A percentile compares a stretch with the other conserved stretches of the same genome.
phyloP scores from a whole-genome alignment of 2,797 vertebrate genomes.

The Todus mexicanus region DNA sequence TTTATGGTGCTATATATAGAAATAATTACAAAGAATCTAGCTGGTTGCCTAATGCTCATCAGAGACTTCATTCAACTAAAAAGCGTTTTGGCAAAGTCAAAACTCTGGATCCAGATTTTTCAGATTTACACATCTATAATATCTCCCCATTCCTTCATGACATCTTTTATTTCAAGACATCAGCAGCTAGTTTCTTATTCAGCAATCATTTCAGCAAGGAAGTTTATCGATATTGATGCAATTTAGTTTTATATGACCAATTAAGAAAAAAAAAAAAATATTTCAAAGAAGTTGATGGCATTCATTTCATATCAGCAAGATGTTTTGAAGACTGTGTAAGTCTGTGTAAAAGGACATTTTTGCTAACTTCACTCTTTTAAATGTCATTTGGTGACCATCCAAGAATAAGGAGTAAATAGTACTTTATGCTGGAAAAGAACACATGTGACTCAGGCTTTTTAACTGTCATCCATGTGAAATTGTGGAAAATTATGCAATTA shows the following conservation, averaged over 20 bases:
- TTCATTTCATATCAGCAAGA: background rate
- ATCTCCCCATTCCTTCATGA: background rate
- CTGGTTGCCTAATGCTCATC: background rate
- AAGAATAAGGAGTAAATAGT: background rate
- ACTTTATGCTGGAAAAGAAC: background rate
- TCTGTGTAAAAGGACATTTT: background rate
- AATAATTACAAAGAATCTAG: background rate
- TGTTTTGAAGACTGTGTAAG: background rate
- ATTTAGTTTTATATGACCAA: background rate
- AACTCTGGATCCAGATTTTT: background rate
- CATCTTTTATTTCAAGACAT: background rate
- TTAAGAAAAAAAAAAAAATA: background rate
- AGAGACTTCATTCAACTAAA: background rate
- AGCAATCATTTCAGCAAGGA: background rate
- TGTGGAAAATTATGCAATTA: conserved; percentile 23
- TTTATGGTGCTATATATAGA: background rate
- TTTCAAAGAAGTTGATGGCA: background rate
- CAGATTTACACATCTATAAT: background rate
- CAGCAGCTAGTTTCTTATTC: background rate
- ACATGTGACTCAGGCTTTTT: conserved; percentile 17
- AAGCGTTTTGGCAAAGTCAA: background rate
- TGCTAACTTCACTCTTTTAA: background rate
- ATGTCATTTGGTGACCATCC: background rate
- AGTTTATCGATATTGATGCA: background rate
- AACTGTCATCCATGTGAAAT: conserved; percentile 8